These are phyloP conservation scores for Dione juno DNA, from an alignment of 2,888 invertebrate genomes.

Conservation along the genomic window DNA sequence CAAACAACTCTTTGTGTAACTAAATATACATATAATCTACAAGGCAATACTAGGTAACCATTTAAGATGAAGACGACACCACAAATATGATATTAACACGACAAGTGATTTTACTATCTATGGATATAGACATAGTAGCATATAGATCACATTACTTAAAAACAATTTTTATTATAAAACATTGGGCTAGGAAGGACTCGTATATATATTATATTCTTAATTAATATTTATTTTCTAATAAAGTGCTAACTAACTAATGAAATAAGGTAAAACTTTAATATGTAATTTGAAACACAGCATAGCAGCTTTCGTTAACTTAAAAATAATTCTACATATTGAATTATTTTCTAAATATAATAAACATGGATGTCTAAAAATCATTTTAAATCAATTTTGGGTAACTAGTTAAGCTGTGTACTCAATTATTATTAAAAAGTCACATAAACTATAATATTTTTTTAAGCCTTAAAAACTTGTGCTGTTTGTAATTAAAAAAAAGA, in stretches of 20 bases:
- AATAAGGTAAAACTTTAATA: conserved; percentile 6
- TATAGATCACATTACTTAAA: conserved; percentile 20
- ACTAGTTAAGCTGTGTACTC: too few relatives aligned
- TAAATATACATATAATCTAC: conserved; percentile 35
- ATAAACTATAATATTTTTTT: too few relatives aligned
- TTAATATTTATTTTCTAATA: conserved; percentile 9
- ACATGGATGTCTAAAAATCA: too few relatives aligned
- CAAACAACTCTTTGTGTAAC: not conserved
- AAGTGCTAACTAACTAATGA: conserved; percentile 6
- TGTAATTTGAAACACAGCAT: not conserved
- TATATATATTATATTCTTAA: conserved; percentile 6
- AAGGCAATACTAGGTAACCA: conserved; percentile 44
- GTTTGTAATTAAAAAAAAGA: too few relatives aligned
- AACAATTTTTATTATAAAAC: not conserved
- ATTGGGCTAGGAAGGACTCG: conserved; percentile 4
- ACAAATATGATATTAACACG: conserved; percentile 42
- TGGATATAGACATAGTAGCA: conserved; percentile 16
- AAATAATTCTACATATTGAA: too few relatives aligned
- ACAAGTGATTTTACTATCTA: conserved; percentile 34
- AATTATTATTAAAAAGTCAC: too few relatives aligned
- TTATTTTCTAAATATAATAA: too few relatives aligned
- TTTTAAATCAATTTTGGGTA: too few relatives aligned
- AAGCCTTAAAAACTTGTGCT: too few relatives aligned
- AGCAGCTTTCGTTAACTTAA: not conserved
- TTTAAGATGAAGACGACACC: conserved; percentile 37